Conservation (phyloP, 2,113 vertebrate species). For the Danio rerio region GRCz12tu NC_133193.1:132001-132500, state of each 20-base stretch:
- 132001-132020: no score
- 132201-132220: slow-evolving; percentile 80
- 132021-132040: no score
- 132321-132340: no score
- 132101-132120: background rate
- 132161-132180: slow-evolving; percentile 44
- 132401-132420: slow-evolving; percentile 73
- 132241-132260: background rate
- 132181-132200: slow-evolving; percentile 69
- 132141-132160: background rate
- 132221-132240: background rate
- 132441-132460: slow-evolving; percentile 72
- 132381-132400: no score
- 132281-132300: no score
- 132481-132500: slow-evolving; percentile 67
- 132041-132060: no score
- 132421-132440: slow-evolving; percentile 39
- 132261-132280: slow-evolving; percentile 4
- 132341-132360: no score
- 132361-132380: no score
- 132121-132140: slow-evolving; percentile 18
- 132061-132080: no score
- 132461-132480: slow-evolving; percentile 78
- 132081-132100: no score
- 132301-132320: no score